A percentile compares a stretch with the other conserved stretches of the same genome.
Conservation (phyloP, 2,888 invertebrate species). For the Ectropis crepuscularia region DNA sequence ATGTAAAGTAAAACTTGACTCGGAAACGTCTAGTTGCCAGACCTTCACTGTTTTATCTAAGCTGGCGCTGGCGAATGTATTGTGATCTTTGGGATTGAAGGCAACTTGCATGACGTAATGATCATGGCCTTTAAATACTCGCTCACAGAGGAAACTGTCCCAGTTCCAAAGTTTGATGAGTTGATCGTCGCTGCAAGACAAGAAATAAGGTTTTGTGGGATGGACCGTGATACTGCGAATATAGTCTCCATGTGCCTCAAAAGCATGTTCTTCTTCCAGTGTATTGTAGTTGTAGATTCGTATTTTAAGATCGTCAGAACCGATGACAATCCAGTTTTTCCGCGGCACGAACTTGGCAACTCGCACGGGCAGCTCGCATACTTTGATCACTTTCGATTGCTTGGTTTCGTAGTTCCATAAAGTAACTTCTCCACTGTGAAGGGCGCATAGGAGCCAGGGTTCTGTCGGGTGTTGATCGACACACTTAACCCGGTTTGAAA, state of each 20-base stretch:
- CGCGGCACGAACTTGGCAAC: slow-evolving; percentile 97
- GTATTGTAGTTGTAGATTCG: slow-evolving; percentile 99
- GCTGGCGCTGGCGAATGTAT: slow-evolving; percentile 99
- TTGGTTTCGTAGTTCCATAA: slow-evolving; percentile 88
- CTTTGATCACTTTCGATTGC: slow-evolving; percentile 2
- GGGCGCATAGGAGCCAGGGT: slow-evolving; percentile 98
- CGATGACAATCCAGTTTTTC: slow-evolving; percentile 98
- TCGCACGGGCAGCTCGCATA: slow-evolving; percentile 59
- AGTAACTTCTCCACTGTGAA: slow-evolving; percentile 99
- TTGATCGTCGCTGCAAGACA: slow-evolving; percentile 87
- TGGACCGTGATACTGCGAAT: slow-evolving; percentile 93
- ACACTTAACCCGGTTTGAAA: slow-evolving; percentile 97
- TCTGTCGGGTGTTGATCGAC: slow-evolving; percentile 98
- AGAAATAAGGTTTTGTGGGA: slow-evolving; percentile 62
- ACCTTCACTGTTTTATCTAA: slow-evolving; percentile 96
- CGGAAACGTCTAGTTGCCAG: slow-evolving; percentile 91
- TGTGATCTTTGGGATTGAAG: slow-evolving; percentile 99
- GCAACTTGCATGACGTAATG: slow-evolving; percentile 99
- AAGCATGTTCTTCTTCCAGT: slow-evolving; percentile 90
- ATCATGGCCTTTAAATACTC: slow-evolving; percentile 80
- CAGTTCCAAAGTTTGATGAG: slow-evolving; percentile 99
- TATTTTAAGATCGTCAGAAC: slow-evolving; percentile 97
- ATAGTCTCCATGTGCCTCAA: slow-evolving; percentile 13
- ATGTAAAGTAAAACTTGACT: slow-evolving; percentile 10
- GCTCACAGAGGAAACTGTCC: slow-evolving; percentile 82